Base-by-base conservation (phyloP, 2,888 invertebrate species). In the Brachypalpus laphriformis region DNA sequence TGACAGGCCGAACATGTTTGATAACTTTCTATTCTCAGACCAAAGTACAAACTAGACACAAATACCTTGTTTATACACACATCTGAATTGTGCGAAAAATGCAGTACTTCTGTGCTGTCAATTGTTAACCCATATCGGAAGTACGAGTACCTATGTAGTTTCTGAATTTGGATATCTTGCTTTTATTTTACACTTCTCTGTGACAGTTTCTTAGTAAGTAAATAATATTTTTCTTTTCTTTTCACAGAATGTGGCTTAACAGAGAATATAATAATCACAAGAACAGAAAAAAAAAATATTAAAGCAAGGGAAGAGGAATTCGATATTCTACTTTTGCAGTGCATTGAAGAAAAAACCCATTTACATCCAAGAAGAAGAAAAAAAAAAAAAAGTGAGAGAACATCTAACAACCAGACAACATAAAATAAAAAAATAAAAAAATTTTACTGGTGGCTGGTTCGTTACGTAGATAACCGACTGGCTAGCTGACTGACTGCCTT, bases 291-390 rank as follows among this genome's bases (percentile, higher is more conserved):
- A 47, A 47, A 49, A 25, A 59, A 49, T 7, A 37, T 16, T 7
- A 40, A 51, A 45, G 16, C 31, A 25, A 49, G 22, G 16, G 47
- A 71, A 47, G 61, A 75, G n/a, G 56, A 75, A 75, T 56, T 45
- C 65, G 56, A 65, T 74, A 63, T 65, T 63, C 31, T 51, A 20
- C 63, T 63, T 54, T 40, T 63, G 54, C 72, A 51, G 40, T 63
- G 37, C 25, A 49, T 49, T 40, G 11, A 40, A 9, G 42, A 16
- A 25, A 59, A 20, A 66, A 51, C 25, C 8, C 66, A 56, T 70
- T 70, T 45, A 70, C 51, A 40, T 40, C 25, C 25, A 42, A 31
- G n/a, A 6, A 31, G 18, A 54, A 25, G 37, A 56, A 42, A 28
- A 8, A 42, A 70, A 28, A 70, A 25, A 70, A 57, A 37, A 34